Conservation (phyloP, 2,888 invertebrate genomes). For the Chloromyia formosa region DNA sequence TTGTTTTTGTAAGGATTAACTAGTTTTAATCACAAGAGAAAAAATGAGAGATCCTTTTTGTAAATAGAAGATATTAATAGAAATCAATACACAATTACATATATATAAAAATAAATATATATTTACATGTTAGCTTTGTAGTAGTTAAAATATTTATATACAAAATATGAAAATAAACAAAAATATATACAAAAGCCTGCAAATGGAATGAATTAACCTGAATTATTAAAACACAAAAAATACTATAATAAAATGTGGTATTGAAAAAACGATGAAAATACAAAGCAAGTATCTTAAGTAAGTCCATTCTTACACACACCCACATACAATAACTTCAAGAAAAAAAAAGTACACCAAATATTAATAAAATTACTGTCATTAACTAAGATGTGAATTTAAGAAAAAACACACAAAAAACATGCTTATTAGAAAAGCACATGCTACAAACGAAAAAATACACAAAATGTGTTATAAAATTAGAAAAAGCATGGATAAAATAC, state of each 20-base stretch:
- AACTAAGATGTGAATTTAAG: constrained; percentile 14
- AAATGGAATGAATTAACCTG: neutral
- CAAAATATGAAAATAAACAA: constrained; percentile 20
- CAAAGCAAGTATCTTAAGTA: constrained; percentile 8
- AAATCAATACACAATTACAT: constrained; percentile 7
- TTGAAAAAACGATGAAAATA: constrained; percentile 12
- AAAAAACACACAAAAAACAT: neutral
- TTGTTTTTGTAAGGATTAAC: constrained; percentile 35
- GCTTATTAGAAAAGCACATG: too few relatives aligned
- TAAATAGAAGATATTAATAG: constrained; percentile 32
- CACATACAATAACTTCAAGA: constrained; percentile 20
- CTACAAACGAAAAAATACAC: too few relatives aligned
- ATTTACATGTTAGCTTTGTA: constrained; percentile 42
- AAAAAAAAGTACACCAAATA: constrained; percentile 25
- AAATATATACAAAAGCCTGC: constrained; percentile 3
- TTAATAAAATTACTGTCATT: constrained; percentile 32
- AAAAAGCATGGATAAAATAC: neutral
- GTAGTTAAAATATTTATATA: constrained; percentile 42
- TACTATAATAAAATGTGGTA: constrained; percentile 19
- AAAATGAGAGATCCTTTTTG: constrained; percentile 16
- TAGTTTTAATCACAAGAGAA: constrained; percentile 30
- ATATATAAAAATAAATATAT: constrained; percentile 17
- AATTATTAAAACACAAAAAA: constrained; percentile 14
- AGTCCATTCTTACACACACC: constrained; percentile 25
- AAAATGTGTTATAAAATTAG: neutral